phyloP scores from a whole-genome alignment of 2,113 vertebrate species.

The Helogale parvula region DNA sequence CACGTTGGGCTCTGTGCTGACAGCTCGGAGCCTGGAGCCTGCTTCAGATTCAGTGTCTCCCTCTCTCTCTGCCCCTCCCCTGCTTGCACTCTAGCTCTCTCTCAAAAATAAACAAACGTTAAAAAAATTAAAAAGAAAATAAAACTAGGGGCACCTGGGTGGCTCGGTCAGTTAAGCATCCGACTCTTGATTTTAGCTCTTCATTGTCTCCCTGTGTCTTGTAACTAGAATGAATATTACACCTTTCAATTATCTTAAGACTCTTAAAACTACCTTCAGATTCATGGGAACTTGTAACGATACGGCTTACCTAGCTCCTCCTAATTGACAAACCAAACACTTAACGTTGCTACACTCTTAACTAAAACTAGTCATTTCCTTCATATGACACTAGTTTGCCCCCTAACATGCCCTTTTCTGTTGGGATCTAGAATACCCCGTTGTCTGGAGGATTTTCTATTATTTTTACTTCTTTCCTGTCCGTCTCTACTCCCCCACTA shows the following conservation, averaged over 20 bases:
- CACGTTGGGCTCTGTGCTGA: background rate
- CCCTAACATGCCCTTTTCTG: background rate
- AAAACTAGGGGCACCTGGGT: background rate
- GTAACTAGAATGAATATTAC: background rate
- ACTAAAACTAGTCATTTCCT: background rate
- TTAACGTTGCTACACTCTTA: background rate
- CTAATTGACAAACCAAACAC: background rate
- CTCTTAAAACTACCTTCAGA: background rate
- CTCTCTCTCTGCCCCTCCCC: background rate
- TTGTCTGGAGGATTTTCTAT: fast-evolving
- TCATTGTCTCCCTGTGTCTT: background rate
- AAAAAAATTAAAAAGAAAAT: background rate
- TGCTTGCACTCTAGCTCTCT: background rate
- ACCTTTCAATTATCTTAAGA: background rate
- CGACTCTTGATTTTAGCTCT: too few species aligned
- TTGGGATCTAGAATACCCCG: background rate
- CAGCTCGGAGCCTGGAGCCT: background rate
- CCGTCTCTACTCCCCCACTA: fast-evolving
- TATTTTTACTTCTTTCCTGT: background rate
- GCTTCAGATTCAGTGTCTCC: background rate
- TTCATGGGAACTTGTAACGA: background rate
- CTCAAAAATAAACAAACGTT: background rate
- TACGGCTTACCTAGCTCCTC: background rate
- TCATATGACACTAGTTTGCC: background rate
- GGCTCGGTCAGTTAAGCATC: too few species aligned